Evolutionary conservation across 2,888 invertebrate species (phyloP), one percentile per base, ranked within the genome.

Genomic region (Cinara cedri): DNA sequence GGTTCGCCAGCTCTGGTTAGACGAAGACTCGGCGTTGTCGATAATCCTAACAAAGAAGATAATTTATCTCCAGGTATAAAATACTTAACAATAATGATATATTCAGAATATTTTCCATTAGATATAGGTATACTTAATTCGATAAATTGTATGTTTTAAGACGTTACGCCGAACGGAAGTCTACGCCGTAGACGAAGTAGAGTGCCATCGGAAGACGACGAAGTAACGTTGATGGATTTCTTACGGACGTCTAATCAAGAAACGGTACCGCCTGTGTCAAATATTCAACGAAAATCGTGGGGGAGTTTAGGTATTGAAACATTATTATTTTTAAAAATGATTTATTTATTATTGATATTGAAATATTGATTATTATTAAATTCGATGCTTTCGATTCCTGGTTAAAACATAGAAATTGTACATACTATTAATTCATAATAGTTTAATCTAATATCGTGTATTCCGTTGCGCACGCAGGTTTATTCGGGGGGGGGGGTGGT

Each of bases 151-250:
- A 34, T 34, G 0, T 49, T 49, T 49, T 14, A 86, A 89, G 95
- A 96, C 85, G 91, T 95, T 57, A 96, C 96, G 6, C 96, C 96
- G 16, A 95, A 93, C 82, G 96, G 96, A 49, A 95, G 95, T 82
- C 87, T 96, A 55, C 89, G 95, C 24, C 88, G 95, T 51, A 88
- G 95, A 63, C 88, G 94, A 83, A 92, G 95, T 84, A 90, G 94
- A 46, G 91, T 94, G 21, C 90, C 94, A 0, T 91, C 91, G 6
- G 94, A 92, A 85, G 93, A 93, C 84, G 93, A 95, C 84, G 95
- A 95, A 83, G 91, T 91, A 8, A 92, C 92, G 21, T 86, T 96
- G n/a, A 91, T 96, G 90, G 94, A 94, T 85, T 95, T 94, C 85
- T 87, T 96, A 74, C 87, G 94, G 78, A 90, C 91, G 66, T 91